Evolutionary conservation across 2,797 vertebrate genomes (phyloP), one percentile per base, ranked within the genome.

Genomic region (Anomalospiza imberbis): DNA sequence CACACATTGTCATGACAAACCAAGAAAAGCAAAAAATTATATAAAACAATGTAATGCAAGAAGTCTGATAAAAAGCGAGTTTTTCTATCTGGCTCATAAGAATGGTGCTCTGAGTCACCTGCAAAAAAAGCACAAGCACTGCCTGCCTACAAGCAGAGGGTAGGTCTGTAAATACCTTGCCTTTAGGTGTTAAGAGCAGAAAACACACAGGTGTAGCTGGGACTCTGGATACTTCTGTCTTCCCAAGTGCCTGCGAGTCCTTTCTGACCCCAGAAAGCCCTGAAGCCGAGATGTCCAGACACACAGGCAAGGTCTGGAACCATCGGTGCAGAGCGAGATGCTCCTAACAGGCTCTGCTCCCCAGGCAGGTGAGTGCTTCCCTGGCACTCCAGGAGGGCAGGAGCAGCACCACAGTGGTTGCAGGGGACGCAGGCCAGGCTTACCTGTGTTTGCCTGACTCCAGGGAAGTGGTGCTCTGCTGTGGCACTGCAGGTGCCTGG

Each of bases 281-380:
- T 18, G 44, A 34, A n/a, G 62, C 34, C 0, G 0, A 6, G 22
- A 26, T 53, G 45, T 31, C 38, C 29, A 16, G 61, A 17, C 26
- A 21, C 36, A 13, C 6, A 5, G 5, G 11, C 58, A 18, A 53
- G 32, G 29, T 31, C 36, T 65, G 85, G 34, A 24, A 3, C 32
- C 29, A 6, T 3, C 26, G 0, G 0, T n/a, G 54, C 1, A 6
- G 67, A 40, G 60, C 0, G 0, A 62, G 63, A 32, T 28, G 58
- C 62, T 63, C 20, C 57, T 9, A 13, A 29, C 21, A 11, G 5
- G 26, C 51, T 57, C 32, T 0, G 4, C 32, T 55, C 10, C 31
- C 40, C 0, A 2, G 40, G 40, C 60, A 66, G 44, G 26, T 6
- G 24, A 45, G 13, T 21, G 53, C 85, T 15, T 80, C 31, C 34